Evolutionary conservation across 2,797 vertebrate species (phyloP).

Genomic region (Urophycis tenuis): DNA sequence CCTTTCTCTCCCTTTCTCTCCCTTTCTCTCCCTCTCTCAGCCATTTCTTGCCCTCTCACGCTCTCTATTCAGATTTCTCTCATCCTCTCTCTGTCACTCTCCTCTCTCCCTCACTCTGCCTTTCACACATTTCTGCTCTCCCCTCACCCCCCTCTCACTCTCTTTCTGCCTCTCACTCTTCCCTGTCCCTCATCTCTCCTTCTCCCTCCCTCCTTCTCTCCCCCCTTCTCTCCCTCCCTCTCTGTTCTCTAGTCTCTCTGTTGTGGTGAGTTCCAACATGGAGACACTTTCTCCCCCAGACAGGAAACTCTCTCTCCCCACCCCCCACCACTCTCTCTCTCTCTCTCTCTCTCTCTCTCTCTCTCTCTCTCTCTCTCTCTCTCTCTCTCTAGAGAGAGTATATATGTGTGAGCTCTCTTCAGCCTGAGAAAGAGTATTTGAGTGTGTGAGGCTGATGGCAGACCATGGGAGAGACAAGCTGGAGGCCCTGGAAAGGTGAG

Average conservation of each 20-base stretch:
- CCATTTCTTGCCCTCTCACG: too few species aligned
- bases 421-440: slow-evolving; percentile 44
- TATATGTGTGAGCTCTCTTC: slow-evolving; percentile 60
- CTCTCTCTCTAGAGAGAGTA: slow-evolving; percentile 42
- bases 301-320: slow-evolving; percentile 35
- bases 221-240: slow-evolving; percentile 13
- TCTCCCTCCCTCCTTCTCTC: neutral
- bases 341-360: slow-evolving; percentile 22
- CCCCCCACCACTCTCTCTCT: slow-evolving; percentile 25
- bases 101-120: too few species aligned
- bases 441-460: slow-evolving; percentile 24
- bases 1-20: too few species aligned
- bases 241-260: slow-evolving; percentile 58
- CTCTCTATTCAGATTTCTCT: too few species aligned
- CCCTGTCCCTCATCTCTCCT: neutral
- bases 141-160: too few species aligned
- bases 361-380: slow-evolving; percentile 21
- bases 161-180: too few species aligned
- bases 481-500: neutral
- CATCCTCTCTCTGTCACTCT: too few species aligned
- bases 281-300: slow-evolving; percentile 54
- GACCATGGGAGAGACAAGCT: neutral
- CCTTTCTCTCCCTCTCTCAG: too few species aligned
- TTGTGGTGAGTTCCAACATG: slow-evolving; percentile 52
- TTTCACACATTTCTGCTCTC: too few species aligned